Percentiles rank a stretch among this genome's conserved stretches.
Evolutionary conservation across 2,888 invertebrate species (phyloP).

Genomic region (Asteroscopus sphinx): DNA sequence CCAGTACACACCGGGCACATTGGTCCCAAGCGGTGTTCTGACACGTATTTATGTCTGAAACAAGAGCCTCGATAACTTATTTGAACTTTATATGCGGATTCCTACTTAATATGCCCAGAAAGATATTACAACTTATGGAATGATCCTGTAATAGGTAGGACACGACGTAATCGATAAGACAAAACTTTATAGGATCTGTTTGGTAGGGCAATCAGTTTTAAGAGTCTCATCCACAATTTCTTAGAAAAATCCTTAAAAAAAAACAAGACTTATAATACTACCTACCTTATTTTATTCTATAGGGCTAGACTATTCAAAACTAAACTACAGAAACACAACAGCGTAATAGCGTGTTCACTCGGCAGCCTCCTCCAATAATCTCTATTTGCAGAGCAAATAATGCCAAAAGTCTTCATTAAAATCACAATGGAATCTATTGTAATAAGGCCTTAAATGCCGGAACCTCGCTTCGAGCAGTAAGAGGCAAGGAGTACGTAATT

Average conservation of each 20-base stretch:
- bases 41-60: too few species aligned
- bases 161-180: slow-evolving; percentile 34
- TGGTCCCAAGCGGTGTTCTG: too few species aligned
- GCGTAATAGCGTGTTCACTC: slow-evolving; percentile 20
- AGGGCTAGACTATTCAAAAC: slow-evolving; percentile 2
- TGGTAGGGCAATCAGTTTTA: slow-evolving; percentile 10
- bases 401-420: slow-evolving; percentile 53
- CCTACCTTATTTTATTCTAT: not conserved
- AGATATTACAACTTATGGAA: too few species aligned
- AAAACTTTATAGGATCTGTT: slow-evolving; percentile 29
- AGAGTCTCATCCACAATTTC: not conserved
- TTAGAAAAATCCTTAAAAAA: not conserved
- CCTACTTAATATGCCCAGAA: too few species aligned
- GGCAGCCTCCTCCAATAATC: slow-evolving; percentile 23
- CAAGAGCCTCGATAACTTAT: too few species aligned
- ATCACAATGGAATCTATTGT: slow-evolving; percentile 58
- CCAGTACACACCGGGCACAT: too few species aligned
- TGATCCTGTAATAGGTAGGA: too few species aligned
- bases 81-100: too few species aligned
- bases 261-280: not conserved
- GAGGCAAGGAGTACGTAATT: slow-evolving; percentile 59
- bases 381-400: slow-evolving; percentile 46
- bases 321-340: slow-evolving; percentile 11
- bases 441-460: slow-evolving; percentile 50
- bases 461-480: slow-evolving; percentile 48